Conservation (phyloP, 1,140 invertebrate genomes). For the Lasioglossum albipes region DNA sequence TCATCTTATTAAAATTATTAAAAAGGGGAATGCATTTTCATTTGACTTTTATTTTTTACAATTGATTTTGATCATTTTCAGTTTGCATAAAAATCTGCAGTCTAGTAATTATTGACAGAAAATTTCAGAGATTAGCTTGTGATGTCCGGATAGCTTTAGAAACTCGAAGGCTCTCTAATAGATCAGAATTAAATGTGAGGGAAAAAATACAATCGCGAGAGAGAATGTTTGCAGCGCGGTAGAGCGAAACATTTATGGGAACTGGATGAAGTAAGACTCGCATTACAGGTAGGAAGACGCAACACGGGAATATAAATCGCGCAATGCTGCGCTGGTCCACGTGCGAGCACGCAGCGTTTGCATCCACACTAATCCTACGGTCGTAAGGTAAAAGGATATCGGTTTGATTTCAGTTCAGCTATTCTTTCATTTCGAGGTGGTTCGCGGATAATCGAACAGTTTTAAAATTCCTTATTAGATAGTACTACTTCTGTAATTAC, state of each 20-base stretch:
- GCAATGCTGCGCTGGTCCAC: slow-evolving; percentile 35
- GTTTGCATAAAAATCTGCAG: no score
- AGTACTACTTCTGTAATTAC: no score
- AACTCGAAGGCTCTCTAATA: neutral
- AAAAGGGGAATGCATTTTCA: no score
- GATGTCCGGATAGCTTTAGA: neutral
- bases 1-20: no score
- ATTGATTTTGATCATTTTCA: no score
- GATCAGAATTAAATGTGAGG: neutral
- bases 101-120: neutral
- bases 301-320: slow-evolving; percentile 62
- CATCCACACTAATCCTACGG: slow-evolving; percentile 9
- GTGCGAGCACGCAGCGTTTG: slow-evolving; percentile 55
- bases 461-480: no score
- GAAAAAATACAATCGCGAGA: slow-evolving; percentile 21
- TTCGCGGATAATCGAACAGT: no score
- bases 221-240: slow-evolving; percentile 4
- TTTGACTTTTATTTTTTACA: no score
- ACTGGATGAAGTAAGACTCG: slow-evolving; percentile 58
- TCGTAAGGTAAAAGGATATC: no score
- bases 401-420: no score
- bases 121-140: neutral
- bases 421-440: no score
- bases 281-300: slow-evolving; percentile 52
- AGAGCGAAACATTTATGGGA: slow-evolving; percentile 56